phyloP scores from a whole-genome alignment of 1,140 invertebrate genomes.

The Venturia canescens region DNA sequence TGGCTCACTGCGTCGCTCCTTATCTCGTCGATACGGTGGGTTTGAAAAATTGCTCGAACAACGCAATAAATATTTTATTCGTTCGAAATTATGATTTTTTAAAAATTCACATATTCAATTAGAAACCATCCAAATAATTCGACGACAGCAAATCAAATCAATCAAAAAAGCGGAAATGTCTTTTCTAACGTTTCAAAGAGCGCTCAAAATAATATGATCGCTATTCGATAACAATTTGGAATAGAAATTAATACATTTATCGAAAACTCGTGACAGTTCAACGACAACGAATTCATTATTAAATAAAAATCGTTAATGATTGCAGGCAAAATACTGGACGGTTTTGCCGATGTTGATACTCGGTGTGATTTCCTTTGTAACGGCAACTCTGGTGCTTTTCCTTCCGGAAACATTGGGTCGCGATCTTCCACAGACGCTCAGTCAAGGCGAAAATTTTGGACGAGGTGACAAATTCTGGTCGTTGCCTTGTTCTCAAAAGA shows the following conservation, averaged over 20 bases:
- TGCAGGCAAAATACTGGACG: constrained; percentile 79
- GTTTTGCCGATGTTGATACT: constrained; percentile 78
- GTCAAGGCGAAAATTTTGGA: constrained; percentile 84
- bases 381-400: constrained; percentile 79
- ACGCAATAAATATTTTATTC: too few species aligned
- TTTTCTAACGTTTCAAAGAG: too few species aligned
- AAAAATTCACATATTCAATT: too few species aligned
- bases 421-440: constrained; percentile 83
- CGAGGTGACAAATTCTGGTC: constrained; percentile 79
- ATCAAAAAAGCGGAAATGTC: too few species aligned
- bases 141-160: too few species aligned
- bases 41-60: constrained; percentile 31
- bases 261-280: too few species aligned
- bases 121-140: too few species aligned
- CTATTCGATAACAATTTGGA: too few species aligned
- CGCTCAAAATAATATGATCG: too few species aligned
- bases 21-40: constrained; percentile 86
- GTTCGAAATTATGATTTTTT: too few species aligned
- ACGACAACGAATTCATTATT: constrained; percentile 35
- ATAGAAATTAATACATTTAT: too few species aligned
- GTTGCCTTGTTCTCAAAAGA: constrained; percentile 70
- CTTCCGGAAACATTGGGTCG: constrained; percentile 85
- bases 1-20: constrained; percentile 81
- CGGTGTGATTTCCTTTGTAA: constrained; percentile 77
- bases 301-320: constrained; percentile 58